These are phyloP conservation scores for Bombus terrestris DNA, from an alignment of 1,140 invertebrate species.

Conservation along the genomic window DNA sequence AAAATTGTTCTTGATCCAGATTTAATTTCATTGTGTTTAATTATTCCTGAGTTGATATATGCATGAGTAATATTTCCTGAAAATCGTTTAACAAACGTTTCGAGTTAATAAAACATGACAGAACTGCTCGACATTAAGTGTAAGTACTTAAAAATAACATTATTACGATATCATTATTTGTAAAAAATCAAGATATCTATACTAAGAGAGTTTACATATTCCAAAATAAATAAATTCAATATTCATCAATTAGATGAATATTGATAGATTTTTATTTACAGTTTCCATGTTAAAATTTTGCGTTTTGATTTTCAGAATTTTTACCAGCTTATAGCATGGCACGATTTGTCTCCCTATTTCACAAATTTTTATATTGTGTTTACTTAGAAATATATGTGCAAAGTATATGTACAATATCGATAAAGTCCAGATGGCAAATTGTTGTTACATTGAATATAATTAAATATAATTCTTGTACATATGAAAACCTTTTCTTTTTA, in stretches of 20 bases:
- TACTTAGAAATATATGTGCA: conserved; percentile 2
- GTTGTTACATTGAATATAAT: neutral
- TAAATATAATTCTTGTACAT: neutral
- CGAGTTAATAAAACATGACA: neutral
- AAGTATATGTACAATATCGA: neutral
- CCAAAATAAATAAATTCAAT: conserved; percentile 37
- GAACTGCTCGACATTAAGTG: neutral
- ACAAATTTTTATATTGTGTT: neutral
- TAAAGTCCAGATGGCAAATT: neutral
- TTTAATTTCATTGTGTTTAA: neutral
- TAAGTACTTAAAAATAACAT: conserved; percentile 30
- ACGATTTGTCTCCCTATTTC: neutral
- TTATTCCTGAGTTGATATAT: neutral
- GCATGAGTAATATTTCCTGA: neutral
- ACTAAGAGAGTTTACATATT: conserved; percentile 6
- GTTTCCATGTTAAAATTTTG: neutral
- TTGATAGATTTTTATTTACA: conserved; percentile 2
- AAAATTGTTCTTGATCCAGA: neutral
- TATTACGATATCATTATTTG: neutral
- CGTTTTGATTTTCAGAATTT: conserved; percentile 22
- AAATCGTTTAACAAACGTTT: neutral
- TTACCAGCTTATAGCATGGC: neutral
- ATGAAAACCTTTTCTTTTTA: neutral
- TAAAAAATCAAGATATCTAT: conserved; percentile 8
- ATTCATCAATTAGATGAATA: neutral